Conservation (phyloP, 1,140 invertebrate genomes). For the Drosophila dunni region DNA sequence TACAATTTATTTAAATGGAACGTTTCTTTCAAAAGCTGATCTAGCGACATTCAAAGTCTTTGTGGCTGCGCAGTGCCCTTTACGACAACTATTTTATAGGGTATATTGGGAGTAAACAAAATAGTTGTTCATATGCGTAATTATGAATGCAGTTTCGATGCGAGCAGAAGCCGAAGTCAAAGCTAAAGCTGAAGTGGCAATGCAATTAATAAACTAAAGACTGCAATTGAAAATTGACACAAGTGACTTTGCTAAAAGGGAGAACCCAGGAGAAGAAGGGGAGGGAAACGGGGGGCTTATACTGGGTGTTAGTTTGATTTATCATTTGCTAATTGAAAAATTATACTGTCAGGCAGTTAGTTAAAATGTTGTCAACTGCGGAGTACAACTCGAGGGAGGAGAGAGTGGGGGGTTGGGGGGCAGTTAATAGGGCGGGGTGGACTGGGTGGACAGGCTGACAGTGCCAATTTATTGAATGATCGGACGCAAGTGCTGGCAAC, state of each 20-base stretch:
- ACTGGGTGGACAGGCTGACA: conserved; percentile 43
- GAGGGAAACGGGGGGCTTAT: background rate
- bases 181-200: conserved; percentile 9
- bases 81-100: conserved; percentile 28
- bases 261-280: background rate
- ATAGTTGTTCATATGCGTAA: conserved; percentile 66
- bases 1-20: background rate
- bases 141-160: conserved; percentile 53
- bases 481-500: conserved; percentile 48
- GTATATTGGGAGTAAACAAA: conserved; percentile 39
- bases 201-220: conserved; percentile 76
- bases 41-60: conserved; percentile 7
- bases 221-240: conserved; percentile 62
- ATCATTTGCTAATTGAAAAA: conserved; percentile 84
- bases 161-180: too few species aligned
- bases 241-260: conserved; percentile 34
- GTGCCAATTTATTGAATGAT: conserved; percentile 81
- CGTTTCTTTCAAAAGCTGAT: background rate
- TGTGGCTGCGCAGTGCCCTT: background rate
- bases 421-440: background rate
- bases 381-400: conserved; percentile 17
- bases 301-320: conserved; percentile 79
- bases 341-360: conserved; percentile 82
- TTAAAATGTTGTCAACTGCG: conserved; percentile 72
- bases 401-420: background rate